Percentiles rank a stretch among this genome's conserved stretches.
Evolutionary conservation across 2,797 vertebrate species (phyloP).

Genomic region (Valencia hispanica): DNA sequence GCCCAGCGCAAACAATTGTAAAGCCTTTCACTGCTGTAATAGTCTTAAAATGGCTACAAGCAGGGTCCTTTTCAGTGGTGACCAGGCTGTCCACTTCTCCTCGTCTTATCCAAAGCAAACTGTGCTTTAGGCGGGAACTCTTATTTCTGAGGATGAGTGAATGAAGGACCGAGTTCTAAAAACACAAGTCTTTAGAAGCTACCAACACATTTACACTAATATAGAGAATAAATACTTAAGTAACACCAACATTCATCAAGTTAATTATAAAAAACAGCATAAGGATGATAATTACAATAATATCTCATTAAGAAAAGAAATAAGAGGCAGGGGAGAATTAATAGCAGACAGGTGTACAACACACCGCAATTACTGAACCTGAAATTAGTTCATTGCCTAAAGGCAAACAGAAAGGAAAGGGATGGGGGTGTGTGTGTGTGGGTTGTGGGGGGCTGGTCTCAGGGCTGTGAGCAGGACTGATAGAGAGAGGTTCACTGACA

Average conservation of each 20-base stretch:
- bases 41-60: conserved; percentile 92
- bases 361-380: conserved; percentile 96
- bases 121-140: conserved; percentile 81
- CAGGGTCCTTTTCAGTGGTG: conserved; percentile 81
- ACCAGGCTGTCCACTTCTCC: conserved; percentile 83
- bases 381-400: conserved; percentile 96
- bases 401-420: conserved; percentile 89
- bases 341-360: conserved; percentile 99
- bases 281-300: conserved; percentile 88
- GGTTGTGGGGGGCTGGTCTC: conserved; percentile 34
- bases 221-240: conserved; percentile 76
- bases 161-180: conserved; percentile 55
- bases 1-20: conserved; percentile 82
- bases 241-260: conserved; percentile 82
- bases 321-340: conserved; percentile 86
- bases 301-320: conserved; percentile 87
- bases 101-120: conserved; percentile 83
- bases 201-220: conserved; percentile 63
- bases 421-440: conserved; percentile 67
- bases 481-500: conserved; percentile 87
- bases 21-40: conserved; percentile 86
- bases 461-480: conserved; percentile 54
- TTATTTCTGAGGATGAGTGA: conserved; percentile 77
- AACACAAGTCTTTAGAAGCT: conserved; percentile 33
- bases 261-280: conserved; percentile 82